phyloP scores from a whole-genome alignment of 2,113 vertebrate species.

The Emydocephalus ijimae region DNA sequence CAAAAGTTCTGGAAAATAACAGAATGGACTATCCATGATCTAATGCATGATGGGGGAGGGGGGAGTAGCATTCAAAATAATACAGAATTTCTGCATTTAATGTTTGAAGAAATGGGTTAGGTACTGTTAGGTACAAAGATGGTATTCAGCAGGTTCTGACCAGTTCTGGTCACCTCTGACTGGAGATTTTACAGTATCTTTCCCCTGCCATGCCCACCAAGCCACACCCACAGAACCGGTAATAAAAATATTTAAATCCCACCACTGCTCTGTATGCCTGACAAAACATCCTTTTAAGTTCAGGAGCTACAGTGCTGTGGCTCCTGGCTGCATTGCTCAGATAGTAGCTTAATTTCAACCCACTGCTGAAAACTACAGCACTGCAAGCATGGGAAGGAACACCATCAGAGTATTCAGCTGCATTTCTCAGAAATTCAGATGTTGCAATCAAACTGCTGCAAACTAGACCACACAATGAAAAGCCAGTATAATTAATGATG shows the following conservation, averaged over 20 bases:
- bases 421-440: not conserved
- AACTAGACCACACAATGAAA: not conserved
- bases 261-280: no score
- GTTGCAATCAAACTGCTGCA: not conserved
- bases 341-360: not conserved
- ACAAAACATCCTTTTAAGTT: not conserved
- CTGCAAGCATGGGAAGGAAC: not conserved
- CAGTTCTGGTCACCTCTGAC: no score
- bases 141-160: no score
- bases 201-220: no score
- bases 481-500: not conserved
- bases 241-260: no score
- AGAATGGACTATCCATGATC: not conserved
- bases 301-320: not conserved
- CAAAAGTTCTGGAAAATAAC: not conserved
- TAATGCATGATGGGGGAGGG: rapidly evolving
- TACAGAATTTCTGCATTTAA: not conserved
- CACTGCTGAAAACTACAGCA: not conserved
- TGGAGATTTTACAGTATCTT: no score
- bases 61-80: not conserved
- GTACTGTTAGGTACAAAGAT: not conserved
- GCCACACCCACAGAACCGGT: no score
- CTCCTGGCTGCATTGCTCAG: not conserved
- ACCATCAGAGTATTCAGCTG: not conserved
- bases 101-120: no score